These are phyloP conservation scores for Physella acuta DNA, from an alignment of 1,140 invertebrate genomes.

Conservation along the genomic window DNA sequence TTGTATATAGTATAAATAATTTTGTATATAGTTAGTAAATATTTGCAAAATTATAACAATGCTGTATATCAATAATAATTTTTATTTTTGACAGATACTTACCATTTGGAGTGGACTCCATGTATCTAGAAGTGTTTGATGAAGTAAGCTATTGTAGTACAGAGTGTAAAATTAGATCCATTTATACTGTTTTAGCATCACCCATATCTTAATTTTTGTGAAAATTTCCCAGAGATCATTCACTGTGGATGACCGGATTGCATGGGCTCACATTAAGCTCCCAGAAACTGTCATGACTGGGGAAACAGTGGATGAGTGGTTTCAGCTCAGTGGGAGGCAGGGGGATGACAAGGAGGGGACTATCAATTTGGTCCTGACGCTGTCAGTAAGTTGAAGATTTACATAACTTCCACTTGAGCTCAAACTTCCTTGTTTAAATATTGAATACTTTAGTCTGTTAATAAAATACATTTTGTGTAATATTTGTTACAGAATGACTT, in stretches of 20 bases:
- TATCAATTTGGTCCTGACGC: constrained; percentile 66
- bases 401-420: not conserved
- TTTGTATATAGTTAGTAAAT: no score
- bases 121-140: constrained; percentile 94
- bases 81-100: constrained; percentile 69
- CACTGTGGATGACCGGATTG: constrained; percentile 91
- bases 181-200: not conserved
- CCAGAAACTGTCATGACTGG: constrained; percentile 80
- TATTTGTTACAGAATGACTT: no score
- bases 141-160: constrained; percentile 64
- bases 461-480: no score
- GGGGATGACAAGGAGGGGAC: constrained; percentile 90
- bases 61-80: no score
- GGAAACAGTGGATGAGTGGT: constrained; percentile 92
- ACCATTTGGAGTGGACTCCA: constrained; percentile 80
- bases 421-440: not conserved
- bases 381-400: constrained; percentile 67
- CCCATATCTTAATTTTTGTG: not conserved
- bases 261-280: constrained; percentile 82
- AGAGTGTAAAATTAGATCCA: not conserved
- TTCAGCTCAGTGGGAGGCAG: constrained; percentile 84
- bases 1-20: no score
- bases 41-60: no score
- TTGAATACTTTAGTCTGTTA: no score
- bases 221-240: constrained; percentile 73